These are phyloP conservation scores for Pyrochroa serraticornis DNA, from an alignment of 2,888 invertebrate species.

Conservation along the genomic window DNA sequence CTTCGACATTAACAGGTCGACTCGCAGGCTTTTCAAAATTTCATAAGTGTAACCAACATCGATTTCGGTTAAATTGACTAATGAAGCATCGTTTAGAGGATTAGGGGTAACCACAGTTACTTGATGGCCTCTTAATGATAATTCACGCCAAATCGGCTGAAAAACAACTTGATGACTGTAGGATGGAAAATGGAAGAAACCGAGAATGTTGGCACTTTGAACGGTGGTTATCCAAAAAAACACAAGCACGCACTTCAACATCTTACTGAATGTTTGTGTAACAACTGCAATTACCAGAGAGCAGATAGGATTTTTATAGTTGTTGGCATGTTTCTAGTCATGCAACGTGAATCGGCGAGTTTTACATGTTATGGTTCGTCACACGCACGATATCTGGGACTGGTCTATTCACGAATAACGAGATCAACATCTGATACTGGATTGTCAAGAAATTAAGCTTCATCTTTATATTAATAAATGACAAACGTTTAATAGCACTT, in stretches of 20 bases:
- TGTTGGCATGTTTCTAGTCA: no score
- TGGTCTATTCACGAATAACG: no score
- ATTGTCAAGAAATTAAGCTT: no score
- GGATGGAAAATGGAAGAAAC: conserved; percentile 14
- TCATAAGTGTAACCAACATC: conserved; percentile 39
- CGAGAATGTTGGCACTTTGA: conserved; percentile 14
- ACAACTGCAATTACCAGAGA: background rate
- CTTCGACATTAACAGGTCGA: conserved; percentile 7
- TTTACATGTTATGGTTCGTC: no score
- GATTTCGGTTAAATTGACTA: conserved; percentile 50
- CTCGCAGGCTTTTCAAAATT: conserved; percentile 3
- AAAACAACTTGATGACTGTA: conserved; percentile 20
- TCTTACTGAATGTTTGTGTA: no score
- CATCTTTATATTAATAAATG: no score
- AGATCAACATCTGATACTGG: no score
- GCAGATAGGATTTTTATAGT: no score
- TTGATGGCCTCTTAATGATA: conserved; percentile 48
- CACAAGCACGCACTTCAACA: no score
- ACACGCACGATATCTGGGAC: no score
- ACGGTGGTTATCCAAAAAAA: background rate
- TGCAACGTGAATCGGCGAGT: no score
- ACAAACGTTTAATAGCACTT: no score
- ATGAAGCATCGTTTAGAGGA: conserved; percentile 43
- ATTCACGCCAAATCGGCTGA: conserved; percentile 44
- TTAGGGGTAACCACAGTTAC: conserved; percentile 48